Percentiles rank a stretch among this genome's conserved stretches.
phyloP scores from a whole-genome alignment of 2,797 vertebrate genomes.

The Artibeus jamaicensis region DNA sequence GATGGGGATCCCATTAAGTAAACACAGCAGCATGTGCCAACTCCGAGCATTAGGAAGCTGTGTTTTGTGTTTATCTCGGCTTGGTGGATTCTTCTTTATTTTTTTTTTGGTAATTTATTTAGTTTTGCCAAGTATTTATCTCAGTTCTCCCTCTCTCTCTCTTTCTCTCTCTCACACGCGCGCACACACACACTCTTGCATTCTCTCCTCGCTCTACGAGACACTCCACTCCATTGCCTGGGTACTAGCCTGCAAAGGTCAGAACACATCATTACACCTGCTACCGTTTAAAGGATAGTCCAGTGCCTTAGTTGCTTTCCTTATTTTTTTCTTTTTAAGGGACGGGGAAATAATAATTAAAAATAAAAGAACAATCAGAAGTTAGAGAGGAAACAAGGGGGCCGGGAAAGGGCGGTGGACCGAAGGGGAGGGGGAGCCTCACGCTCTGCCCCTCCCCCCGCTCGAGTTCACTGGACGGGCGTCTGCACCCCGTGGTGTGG shows the following conservation, averaged over 20 bases:
- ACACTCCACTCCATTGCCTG: slow-evolving; percentile 83
- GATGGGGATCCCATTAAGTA: slow-evolving; percentile 90
- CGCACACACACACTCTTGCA: slow-evolving; percentile 53
- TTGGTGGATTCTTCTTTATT: slow-evolving; percentile 60
- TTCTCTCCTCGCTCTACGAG: slow-evolving; percentile 76
- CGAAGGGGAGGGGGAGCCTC: slow-evolving; percentile 69
- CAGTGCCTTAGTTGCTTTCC: slow-evolving; percentile 89
- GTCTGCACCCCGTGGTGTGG: slow-evolving; percentile 98
- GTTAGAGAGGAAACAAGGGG: slow-evolving; percentile 77
- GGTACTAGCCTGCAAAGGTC: slow-evolving; percentile 89
- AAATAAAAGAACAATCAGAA: slow-evolving; percentile 86
- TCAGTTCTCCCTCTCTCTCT: slow-evolving; percentile 24
- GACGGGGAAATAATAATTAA: slow-evolving; percentile 83
- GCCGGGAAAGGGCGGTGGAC: slow-evolving; percentile 31
- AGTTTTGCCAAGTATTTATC: slow-evolving; percentile 64
- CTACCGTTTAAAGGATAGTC: slow-evolving; percentile 89
- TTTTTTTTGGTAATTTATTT: slow-evolving; percentile 71
- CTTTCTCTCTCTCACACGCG: background rate
- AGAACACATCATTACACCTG: slow-evolving; percentile 90
- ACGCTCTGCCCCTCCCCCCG: slow-evolving; percentile 75
- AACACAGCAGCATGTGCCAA: slow-evolving; percentile 91
- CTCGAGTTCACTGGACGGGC: slow-evolving; percentile 94
- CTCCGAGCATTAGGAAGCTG: slow-evolving; percentile 86
- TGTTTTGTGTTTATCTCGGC: slow-evolving; percentile 78
- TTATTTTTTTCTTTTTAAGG: slow-evolving; percentile 64